Percentiles rank a stretch among this genome's conserved stretches.
Conservation (phyloP, 1,140 invertebrate species). For the Lucilia sericata region DNA sequence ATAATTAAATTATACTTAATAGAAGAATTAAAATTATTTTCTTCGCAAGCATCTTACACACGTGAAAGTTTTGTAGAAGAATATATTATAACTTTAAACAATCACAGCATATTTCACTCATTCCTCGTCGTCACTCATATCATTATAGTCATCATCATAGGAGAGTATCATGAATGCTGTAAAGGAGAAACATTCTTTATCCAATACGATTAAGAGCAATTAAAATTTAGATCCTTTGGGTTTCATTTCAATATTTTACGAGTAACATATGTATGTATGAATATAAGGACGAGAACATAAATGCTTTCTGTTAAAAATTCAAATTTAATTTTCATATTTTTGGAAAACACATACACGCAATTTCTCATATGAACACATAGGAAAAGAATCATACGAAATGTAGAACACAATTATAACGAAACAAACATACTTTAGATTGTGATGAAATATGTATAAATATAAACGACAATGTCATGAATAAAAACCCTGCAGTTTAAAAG, state of each 20-base stretch:
- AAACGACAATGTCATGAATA: not conserved
- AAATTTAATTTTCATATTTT: conserved; percentile 11
- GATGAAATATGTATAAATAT: not conserved
- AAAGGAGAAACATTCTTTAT: not conserved
- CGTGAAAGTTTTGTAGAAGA: no score
- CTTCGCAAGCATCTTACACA: no score
- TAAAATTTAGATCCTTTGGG: conserved; percentile 38
- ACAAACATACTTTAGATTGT: not conserved
- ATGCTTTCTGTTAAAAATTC: conserved; percentile 19
- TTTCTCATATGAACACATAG: not conserved
- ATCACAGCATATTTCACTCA: not conserved
- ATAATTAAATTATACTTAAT: conserved; percentile 37
- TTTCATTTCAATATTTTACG: conserved; percentile 23
- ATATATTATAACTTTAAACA: no score
- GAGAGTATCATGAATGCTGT: not conserved
- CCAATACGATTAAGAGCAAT: conserved; percentile 38
- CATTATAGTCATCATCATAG: not conserved
- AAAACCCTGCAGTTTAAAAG: no score
- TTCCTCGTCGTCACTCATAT: not conserved
- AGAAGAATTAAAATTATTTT: not conserved
- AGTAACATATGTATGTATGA: not conserved
- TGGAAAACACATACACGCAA: not conserved
- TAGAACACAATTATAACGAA: not conserved
- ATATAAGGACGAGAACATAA: not conserved
- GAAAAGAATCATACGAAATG: not conserved